Base-by-base conservation (phyloP, 2,113 vertebrate genomes). In the Xenotilapia caudafasciata region DNA sequence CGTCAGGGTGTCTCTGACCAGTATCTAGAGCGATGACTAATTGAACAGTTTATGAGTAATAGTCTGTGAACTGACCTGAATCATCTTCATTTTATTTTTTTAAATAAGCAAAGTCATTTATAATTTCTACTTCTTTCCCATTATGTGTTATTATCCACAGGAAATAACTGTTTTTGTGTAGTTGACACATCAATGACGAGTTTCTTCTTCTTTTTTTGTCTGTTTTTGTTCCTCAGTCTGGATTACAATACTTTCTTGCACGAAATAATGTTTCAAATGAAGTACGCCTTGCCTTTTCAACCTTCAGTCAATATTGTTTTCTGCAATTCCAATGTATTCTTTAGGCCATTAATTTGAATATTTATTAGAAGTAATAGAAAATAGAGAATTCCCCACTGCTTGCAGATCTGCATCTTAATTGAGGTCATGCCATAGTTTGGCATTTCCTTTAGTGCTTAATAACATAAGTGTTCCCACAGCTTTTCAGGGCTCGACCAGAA, bases 341-440 rank as follows among this genome's bases (percentile, higher is more conserved):
- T 19, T 77, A 49, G 70, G 42, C 23, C 42, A 49, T n/a, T 49
- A 3, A 28, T 77, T 45, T 73, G 65, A 73, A 73, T 45, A 73
- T 45, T 73, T 73, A 73, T 45, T 73, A 45, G 21, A 3, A 3
- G 13, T 73, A 73, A 45, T 73, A 15, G 38, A 45, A 53, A 62
- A 82, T 19, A 38, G 60, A 82, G 60, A 75, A 47, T 60, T 86
- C 70, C 80, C 38, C 26, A 40, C 83, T 82, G 82, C 54, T 40
- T 80, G 12, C 53, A 87, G 81, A 84, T 90, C 35, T 84, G 70
- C 26, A 88, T 92, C 65, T 70, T 87, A 88, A 93, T 87, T 84
- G 84, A 91, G 87, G 75, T 88, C 84, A 65, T 82, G 83, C 79
- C 70, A 83, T 31, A 40, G 31, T 65, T 85, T 28, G 28, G 80